phyloP scores from a whole-genome alignment of 2,888 invertebrate species.

The Phorcus lineatus region DNA sequence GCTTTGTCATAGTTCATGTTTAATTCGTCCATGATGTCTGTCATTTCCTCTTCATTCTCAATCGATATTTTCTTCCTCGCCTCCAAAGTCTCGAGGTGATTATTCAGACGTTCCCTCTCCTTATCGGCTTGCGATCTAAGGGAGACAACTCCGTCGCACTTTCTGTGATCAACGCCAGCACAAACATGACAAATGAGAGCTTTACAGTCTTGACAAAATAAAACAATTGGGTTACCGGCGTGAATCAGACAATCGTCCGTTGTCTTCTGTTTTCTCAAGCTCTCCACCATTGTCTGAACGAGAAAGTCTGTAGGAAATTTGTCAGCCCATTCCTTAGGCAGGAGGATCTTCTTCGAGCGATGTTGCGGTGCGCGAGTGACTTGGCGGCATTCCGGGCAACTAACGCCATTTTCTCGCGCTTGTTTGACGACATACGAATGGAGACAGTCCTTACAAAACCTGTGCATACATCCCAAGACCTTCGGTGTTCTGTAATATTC shows the following conservation, averaged over 20 bases:
- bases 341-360: not conserved
- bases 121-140: not conserved
- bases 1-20: too few species aligned
- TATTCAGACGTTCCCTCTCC: not conserved
- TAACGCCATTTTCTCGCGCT: not conserved
- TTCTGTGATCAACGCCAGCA: slow-evolving; percentile 3
- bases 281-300: not conserved
- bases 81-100: not conserved
- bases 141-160: slow-evolving; percentile 13
- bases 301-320: not conserved
- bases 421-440: not conserved
- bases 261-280: not conserved
- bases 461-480: not conserved
- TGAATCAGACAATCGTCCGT: not conserved
- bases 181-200: not conserved
- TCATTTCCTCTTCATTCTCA: not conserved
- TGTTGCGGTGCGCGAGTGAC: too few species aligned
- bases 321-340: not conserved
- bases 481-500: not conserved
- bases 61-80: not conserved
- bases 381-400: not conserved
- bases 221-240: not conserved
- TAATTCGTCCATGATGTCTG: too few species aligned
- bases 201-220: not conserved
- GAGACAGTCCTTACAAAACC: not conserved